Evolutionary conservation across 1,140 invertebrate species (phyloP), one percentile per base, ranked within the genome.

Genomic region (Centruroides sculpturatus): DNA sequence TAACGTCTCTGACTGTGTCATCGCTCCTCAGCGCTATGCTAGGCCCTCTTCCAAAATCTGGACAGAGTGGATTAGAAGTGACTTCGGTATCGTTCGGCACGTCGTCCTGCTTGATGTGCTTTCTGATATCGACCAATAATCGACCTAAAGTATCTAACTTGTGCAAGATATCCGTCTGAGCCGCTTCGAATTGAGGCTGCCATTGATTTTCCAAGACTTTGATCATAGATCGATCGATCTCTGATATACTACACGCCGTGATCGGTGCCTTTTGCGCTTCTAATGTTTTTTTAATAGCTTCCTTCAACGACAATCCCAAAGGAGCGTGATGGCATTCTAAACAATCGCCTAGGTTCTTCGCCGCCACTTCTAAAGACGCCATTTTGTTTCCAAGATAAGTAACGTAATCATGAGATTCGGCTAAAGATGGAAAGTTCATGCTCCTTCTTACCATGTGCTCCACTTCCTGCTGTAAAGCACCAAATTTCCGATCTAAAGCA

Each of bases 331-430:
- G 52, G 47, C 63, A 64, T 58, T 64, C 59, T 7, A 60, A 34
- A 23, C 63, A 60, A 51, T 64, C 60, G 5, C 55, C 52, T 3
- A 60, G 52, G 13, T 53, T 35, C 12, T 53, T 55, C 3, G 57
- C 59, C 7, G 62, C 56, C 8, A 50, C 57, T 48, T 52, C 59
- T 9, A 64, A 46, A 8, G 54, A 56, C 35, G 59, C 63, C 10
- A 64, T 55, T 41, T 61, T 60, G 13, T 61, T 59, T 58, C 57
- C 59, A 5, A 60, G 56, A 41, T 60, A 57, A 47, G 56, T 52
- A 55, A 59, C 60, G 9, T 57, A 57, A 56, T 64, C 63, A 35
- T 55, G 59, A 10, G 47, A 53, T 35, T 13, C 55, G 46, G 55
- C 35, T 10, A 12, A 5, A 5, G 12, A n/a, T 10, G 35, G 55